These are phyloP conservation scores for Heliocidaris tuberculata DNA, from an alignment of 35 echinoderm and acorn worm genomes.

Conservation along the genomic window DNA sequence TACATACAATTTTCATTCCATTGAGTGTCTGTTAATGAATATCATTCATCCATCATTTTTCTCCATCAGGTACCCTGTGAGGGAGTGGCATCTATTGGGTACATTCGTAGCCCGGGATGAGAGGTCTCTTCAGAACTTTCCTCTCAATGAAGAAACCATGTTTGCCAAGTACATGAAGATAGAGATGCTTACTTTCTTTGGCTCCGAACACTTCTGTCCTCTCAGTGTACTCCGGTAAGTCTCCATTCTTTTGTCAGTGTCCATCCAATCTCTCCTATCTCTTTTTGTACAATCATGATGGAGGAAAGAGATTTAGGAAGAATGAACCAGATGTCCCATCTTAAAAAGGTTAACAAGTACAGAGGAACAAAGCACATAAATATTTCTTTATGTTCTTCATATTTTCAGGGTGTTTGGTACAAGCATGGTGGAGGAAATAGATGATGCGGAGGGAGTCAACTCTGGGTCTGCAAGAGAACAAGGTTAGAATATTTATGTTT, in stretches of 20 bases:
- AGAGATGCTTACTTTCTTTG: constrained; percentile 93
- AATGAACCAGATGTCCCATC: too few species aligned
- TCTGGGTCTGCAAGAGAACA: background rate
- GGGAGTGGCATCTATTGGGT: constrained; percentile 85
- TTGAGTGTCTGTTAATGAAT: too few species aligned
- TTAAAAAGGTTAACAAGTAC: too few species aligned
- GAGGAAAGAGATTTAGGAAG: too few species aligned
- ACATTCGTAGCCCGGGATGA: constrained; percentile 77
- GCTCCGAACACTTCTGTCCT: constrained; percentile 88
- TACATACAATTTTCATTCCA: too few species aligned
- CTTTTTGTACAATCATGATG: too few species aligned
- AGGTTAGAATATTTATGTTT: constrained; percentile 6
- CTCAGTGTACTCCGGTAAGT: constrained; percentile 79
- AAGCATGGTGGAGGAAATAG: constrained; percentile 94
- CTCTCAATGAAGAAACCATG: constrained; percentile 75
- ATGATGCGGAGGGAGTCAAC: constrained; percentile 61
- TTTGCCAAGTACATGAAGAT: constrained; percentile 96
- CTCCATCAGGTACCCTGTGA: constrained; percentile 65
- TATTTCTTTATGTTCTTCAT: background rate
- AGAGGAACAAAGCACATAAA: too few species aligned
- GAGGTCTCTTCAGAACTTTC: constrained; percentile 80
- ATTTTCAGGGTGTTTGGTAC: constrained; percentile 86
- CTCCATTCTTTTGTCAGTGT: background rate
- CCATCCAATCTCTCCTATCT: too few species aligned
- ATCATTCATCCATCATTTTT: background rate